These are phyloP conservation scores for Melanotaenia maccullochi DNA, from an alignment of 2,797 vertebrate species.

Conservation along the genomic window DNA sequence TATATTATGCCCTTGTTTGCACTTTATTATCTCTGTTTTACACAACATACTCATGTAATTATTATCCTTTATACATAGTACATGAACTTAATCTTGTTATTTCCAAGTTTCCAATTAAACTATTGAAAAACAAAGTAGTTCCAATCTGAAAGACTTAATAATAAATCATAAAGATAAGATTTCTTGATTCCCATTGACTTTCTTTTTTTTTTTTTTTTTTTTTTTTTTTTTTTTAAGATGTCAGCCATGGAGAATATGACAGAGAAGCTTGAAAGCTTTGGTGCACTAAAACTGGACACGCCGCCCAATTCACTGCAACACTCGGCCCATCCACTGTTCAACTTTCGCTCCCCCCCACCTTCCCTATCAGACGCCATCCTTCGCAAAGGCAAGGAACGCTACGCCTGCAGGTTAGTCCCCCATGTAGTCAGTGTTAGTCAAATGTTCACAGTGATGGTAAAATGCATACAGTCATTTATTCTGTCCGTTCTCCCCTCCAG, in stretches of 20 bases:
- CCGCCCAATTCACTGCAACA: slow-evolving; percentile 91
- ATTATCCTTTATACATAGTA: background rate
- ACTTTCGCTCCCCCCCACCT: slow-evolving; percentile 94
- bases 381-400: slow-evolving; percentile 98
- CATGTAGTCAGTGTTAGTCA: background rate
- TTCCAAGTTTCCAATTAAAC: background rate
- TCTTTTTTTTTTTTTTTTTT: background rate
- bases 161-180: background rate
- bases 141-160: background rate
- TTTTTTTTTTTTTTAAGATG: slow-evolving; percentile 82
- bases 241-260: slow-evolving; percentile 99
- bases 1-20: slow-evolving; percentile 64
- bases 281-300: slow-evolving; percentile 91
- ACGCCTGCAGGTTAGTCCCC: slow-evolving; percentile 92
- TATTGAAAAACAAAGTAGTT: background rate
- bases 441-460: background rate
- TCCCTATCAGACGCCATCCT: slow-evolving; percentile 97
- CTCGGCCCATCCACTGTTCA: slow-evolving; percentile 94
- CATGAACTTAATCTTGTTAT: fast-evolving
- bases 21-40: slow-evolving; percentile 30
- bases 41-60: background rate
- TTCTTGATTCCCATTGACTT: background rate
- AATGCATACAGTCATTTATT: background rate
- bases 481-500: slow-evolving; percentile 67
- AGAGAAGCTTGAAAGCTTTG: slow-evolving; percentile 95